Conservation (phyloP, 2,888 invertebrate genomes). For the Stictocephala bisonia region DNA sequence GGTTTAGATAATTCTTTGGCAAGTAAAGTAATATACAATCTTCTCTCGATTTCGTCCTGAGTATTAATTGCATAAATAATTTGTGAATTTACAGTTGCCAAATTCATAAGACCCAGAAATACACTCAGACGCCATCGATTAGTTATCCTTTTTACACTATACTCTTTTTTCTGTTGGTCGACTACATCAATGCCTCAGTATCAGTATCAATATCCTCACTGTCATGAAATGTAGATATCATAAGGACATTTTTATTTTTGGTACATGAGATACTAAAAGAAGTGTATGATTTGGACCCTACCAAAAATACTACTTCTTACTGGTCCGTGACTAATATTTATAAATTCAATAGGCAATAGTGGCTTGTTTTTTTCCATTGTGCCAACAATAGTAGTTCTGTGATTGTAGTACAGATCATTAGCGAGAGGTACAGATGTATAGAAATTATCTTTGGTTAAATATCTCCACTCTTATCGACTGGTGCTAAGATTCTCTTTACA, state of each 20-base stretch:
- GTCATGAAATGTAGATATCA: too few species aligned
- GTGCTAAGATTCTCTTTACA: conserved; percentile 6
- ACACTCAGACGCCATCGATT: not conserved
- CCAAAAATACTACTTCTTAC: not conserved
- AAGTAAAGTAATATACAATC: too few species aligned
- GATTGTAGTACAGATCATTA: too few species aligned
- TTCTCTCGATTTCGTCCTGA: too few species aligned
- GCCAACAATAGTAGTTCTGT: too few species aligned
- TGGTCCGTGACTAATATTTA: too few species aligned
- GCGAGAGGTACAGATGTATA: not conserved
- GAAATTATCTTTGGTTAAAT: not conserved
- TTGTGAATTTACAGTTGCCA: not conserved
- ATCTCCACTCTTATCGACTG: conserved; percentile 10
- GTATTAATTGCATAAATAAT: not conserved
- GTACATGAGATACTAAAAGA: not conserved
- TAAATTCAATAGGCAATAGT: not conserved
- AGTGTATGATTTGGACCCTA: not conserved
- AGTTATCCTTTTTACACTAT: not conserved
- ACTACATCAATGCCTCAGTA: too few species aligned
- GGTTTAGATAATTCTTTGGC: too few species aligned
- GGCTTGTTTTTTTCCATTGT: not conserved
- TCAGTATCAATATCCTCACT: not conserved
- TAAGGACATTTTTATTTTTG: not conserved
- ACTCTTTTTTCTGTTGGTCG: too few species aligned
- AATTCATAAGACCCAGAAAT: not conserved